These are phyloP conservation scores for Synaphobranchus kaupii DNA, from an alignment of 2,797 vertebrate genomes.

Conservation along the genomic window DNA sequence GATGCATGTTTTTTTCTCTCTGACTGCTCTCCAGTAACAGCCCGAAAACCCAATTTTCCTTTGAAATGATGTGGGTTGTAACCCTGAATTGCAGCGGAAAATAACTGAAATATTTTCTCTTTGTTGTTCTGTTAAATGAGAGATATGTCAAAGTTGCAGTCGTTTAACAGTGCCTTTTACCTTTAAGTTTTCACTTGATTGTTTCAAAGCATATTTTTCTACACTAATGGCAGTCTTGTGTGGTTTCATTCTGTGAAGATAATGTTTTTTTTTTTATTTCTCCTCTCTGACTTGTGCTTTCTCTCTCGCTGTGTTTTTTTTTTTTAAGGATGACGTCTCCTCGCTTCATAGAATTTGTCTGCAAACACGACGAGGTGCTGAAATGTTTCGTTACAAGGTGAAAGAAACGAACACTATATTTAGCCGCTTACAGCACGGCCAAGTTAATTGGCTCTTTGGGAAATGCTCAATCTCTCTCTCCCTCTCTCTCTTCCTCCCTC, in stretches of 20 bases:
- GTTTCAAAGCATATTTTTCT: not conserved
- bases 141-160: slow-evolving; percentile 2
- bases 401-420: slow-evolving; percentile 47
- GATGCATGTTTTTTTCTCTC: slow-evolving; percentile 33
- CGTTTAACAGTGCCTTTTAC: slow-evolving; percentile 1
- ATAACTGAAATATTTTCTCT: slow-evolving; percentile 12
- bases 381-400: slow-evolving; percentile 98
- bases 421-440: not conserved
- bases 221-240: not conserved
- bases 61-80: slow-evolving; percentile 40
- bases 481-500: slow-evolving; percentile 40
- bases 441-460: slow-evolving; percentile 27
- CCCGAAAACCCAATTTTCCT: slow-evolving; percentile 18
- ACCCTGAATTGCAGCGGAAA: slow-evolving; percentile 25
- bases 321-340: slow-evolving; percentile 91
- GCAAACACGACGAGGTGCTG: slow-evolving; percentile 95
- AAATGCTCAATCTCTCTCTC: not conserved
- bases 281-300: not conserved
- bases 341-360: slow-evolving; percentile 97
- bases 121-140: slow-evolving; percentile 10
- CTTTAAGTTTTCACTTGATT: not conserved
- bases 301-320: slow-evolving; percentile 1
- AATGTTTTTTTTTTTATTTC: not conserved
- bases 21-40: slow-evolving; percentile 33
- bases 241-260: not conserved